Percentiles rank a stretch among this genome's conserved stretches.
phyloP scores from a whole-genome alignment of 2,888 invertebrate genomes.

The Aphodius granarius region DNA sequence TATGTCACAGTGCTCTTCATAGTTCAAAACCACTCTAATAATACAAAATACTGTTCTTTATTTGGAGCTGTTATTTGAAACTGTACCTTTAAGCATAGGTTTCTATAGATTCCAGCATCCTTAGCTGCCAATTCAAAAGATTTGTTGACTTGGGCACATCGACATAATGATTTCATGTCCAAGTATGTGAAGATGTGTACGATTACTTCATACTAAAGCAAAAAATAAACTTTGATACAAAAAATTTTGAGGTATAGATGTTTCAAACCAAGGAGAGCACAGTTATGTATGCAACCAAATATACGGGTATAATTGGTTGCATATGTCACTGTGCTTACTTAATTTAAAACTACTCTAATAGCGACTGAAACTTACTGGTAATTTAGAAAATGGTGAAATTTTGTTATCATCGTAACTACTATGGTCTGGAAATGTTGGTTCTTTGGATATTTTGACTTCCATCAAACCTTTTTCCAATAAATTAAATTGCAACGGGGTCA shows the following conservation, averaged over 20 bases:
- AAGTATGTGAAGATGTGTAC: slow-evolving; percentile 78
- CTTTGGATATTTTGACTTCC: slow-evolving; percentile 12
- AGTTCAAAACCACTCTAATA: no score
- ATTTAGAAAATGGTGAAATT: slow-evolving; percentile 36
- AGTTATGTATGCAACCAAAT: no score
- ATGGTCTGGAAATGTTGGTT: neutral
- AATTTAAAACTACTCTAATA: neutral
- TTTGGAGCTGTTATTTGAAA: neutral
- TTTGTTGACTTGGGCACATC: slow-evolving; percentile 74
- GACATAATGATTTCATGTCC: slow-evolving; percentile 76
- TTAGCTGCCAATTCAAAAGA: slow-evolving; percentile 72
- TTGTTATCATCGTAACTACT: slow-evolving; percentile 17
- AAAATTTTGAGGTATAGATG: neutral
- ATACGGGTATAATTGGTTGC: no score
- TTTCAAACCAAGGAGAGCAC: no score
- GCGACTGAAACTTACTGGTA: slow-evolving; percentile 55
- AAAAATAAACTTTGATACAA: slow-evolving; percentile 15
- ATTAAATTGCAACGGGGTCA: slow-evolving; percentile 38
- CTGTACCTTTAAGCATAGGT: slow-evolving; percentile 71
- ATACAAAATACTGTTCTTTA: slow-evolving; percentile 12
- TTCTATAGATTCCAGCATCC: slow-evolving; percentile 76
- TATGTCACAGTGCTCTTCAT: no score
- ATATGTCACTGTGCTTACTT: no score
- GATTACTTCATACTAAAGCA: slow-evolving; percentile 79
- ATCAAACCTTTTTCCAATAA: slow-evolving; percentile 38